A percentile compares a stretch with the other conserved stretches of the same genome.
These are phyloP conservation scores for Setophaga petechia DNA, from an alignment of 2,113 vertebrate genomes.

Conservation along the genomic window DNA sequence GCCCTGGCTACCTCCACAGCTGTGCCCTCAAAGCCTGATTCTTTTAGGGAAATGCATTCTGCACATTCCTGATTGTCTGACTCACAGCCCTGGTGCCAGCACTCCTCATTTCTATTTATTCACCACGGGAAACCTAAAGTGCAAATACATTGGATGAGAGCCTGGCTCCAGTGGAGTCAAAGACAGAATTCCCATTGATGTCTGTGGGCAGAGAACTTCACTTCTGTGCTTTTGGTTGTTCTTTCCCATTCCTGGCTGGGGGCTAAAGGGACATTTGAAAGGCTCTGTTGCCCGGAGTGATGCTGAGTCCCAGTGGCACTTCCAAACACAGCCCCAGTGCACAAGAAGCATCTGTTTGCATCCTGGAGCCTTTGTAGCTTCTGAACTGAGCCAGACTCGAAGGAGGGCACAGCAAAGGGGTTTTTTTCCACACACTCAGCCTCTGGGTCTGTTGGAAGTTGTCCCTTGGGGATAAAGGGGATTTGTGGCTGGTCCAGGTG, in stretches of 20 bases:
- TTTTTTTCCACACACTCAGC: neutral
- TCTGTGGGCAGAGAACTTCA: slow-evolving; percentile 1
- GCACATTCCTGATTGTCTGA: slow-evolving; percentile 46
- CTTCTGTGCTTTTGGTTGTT: slow-evolving; percentile 21
- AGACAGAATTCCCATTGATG: slow-evolving; percentile 51
- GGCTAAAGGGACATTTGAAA: neutral
- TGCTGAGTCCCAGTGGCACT: neutral
- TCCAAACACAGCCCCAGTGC: neutral
- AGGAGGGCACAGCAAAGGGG: neutral
- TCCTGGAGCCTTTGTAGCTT: neutral
- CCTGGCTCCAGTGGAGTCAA: neutral
- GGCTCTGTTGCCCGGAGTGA: neutral
- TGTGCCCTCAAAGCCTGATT: neutral
- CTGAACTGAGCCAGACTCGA: neutral
- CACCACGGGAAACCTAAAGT: slow-evolving; percentile 42
- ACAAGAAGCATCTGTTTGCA: slow-evolving; percentile 30
- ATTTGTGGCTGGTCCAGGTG: neutral
- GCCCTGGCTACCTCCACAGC: neutral
- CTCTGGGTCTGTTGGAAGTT: neutral
- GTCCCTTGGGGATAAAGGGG: neutral
- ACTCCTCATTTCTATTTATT: slow-evolving; percentile 41
- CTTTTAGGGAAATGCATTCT: neutral
- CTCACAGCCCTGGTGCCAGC: slow-evolving; percentile 24
- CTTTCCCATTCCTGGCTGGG: slow-evolving; percentile 15
- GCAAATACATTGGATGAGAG: slow-evolving; percentile 28